Percentiles rank a stretch among this genome's conserved stretches.
Conservation (phyloP, 2,113 vertebrate genomes). For the Trichomycterus rosablanca region DNA sequence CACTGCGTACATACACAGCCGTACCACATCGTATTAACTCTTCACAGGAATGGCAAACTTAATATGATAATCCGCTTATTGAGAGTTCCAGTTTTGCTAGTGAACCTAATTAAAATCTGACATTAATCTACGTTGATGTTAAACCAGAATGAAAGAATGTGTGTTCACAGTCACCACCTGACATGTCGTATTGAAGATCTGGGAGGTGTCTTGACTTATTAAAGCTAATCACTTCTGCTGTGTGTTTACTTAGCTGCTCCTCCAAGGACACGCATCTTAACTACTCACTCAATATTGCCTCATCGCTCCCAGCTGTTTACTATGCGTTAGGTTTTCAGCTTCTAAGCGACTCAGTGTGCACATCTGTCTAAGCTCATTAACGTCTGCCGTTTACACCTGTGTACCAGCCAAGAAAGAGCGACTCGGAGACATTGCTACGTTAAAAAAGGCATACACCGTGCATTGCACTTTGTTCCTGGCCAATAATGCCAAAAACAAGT, state of each 20-base stretch:
- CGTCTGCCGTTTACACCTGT: constrained; percentile 28
- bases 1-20: neutral
- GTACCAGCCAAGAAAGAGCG: neutral
- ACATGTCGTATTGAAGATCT: constrained; percentile 19
- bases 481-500: constrained; percentile 14
- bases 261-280: constrained; percentile 6
- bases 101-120: constrained; percentile 12
- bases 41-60: constrained; percentile 30
- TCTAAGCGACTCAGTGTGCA: constrained; percentile 13
- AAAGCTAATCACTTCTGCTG: constrained; percentile 11
- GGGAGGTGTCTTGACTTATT: constrained; percentile 17
- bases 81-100: neutral
- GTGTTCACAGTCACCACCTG: constrained; percentile 21
- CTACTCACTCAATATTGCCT: neutral
- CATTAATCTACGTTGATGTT: constrained; percentile 7
- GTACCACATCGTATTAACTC: constrained; percentile 18
- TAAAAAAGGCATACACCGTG: constrained; percentile 7
- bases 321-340: constrained; percentile 6
- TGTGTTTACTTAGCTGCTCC: constrained; percentile 21
- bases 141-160: constrained; percentile 15
- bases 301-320: constrained; percentile 17
- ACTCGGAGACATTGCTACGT: neutral
- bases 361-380: constrained; percentile 32
- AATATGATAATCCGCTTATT: constrained; percentile 33
- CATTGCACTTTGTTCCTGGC: neutral